Evolutionary conservation across 2,113 vertebrate genomes (phyloP).

Genomic region (Athene cunicularia): DNA sequence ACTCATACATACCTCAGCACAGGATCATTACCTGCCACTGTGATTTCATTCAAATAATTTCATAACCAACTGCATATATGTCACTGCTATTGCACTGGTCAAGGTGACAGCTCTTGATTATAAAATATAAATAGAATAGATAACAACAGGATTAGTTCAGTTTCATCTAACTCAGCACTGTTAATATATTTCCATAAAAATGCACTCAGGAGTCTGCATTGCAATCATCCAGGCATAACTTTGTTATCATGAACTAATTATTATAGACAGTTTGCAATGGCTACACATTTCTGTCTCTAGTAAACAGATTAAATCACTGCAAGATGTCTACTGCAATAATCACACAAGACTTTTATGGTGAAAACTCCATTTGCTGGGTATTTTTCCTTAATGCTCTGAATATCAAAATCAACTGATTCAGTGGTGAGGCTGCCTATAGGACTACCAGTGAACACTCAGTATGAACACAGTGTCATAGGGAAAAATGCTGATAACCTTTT

Average conservation of each 20-base stretch:
- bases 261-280: constrained; percentile 26
- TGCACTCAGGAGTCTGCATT: constrained; percentile 21
- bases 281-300: constrained; percentile 37
- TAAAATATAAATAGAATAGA: not conserved
- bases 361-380: constrained; percentile 19
- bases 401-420: not conserved
- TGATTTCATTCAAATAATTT: not conserved
- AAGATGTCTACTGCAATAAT: constrained; percentile 23
- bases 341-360: not conserved
- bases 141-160: constrained; percentile 3
- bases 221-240: constrained; percentile 55
- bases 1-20: not conserved
- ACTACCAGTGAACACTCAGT: not conserved
- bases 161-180: constrained; percentile 2
- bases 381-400: not conserved
- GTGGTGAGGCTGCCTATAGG: not conserved
- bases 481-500: not conserved
- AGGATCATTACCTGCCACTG: not conserved
- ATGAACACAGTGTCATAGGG: not conserved
- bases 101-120: constrained; percentile 18
- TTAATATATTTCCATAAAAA: constrained; percentile 56
- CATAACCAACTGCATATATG: not conserved
- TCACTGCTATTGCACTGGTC: not conserved
- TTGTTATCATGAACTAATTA: constrained; percentile 61
- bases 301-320: constrained; percentile 27